Evolutionary conservation across 2,888 invertebrate species (phyloP).

Genomic region (Andrena flavipes): DNA sequence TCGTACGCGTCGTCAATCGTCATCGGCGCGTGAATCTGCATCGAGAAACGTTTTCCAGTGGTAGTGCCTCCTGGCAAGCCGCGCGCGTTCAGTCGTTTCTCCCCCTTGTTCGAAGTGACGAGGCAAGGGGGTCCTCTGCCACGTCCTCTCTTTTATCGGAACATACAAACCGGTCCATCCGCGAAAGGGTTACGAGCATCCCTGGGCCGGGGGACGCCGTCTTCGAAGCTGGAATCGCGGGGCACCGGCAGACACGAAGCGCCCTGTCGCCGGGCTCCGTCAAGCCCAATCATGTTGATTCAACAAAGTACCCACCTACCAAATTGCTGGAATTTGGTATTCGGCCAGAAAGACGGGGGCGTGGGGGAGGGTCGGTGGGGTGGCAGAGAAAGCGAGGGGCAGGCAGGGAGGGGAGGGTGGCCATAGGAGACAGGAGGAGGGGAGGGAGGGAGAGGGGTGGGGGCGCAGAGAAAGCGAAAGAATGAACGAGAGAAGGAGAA

Average conservation of each 20-base stretch:
- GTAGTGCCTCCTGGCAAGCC: too few relatives aligned
- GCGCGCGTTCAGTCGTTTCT: too few relatives aligned
- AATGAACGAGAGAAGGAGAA: slow-evolving; percentile 61
- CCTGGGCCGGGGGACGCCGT: slow-evolving; percentile 10
- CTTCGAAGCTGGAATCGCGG: slow-evolving; percentile 41
- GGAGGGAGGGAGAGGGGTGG: slow-evolving; percentile 61
- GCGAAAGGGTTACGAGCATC: slow-evolving; percentile 56
- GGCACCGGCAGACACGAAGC: slow-evolving; percentile 40
- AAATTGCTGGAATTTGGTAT: slow-evolving; percentile 85
- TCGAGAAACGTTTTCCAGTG: too few relatives aligned
- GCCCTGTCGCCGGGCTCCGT: slow-evolving; percentile 77
- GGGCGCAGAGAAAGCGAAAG: slow-evolving; percentile 64
- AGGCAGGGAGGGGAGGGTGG: slow-evolving; percentile 59
- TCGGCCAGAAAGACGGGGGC: slow-evolving; percentile 82
- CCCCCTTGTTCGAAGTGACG: too few relatives aligned
- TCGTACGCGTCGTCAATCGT: too few relatives aligned
- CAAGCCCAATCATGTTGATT: slow-evolving; percentile 85
- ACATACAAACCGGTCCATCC: slow-evolving; percentile 55
- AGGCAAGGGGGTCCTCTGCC: neutral
- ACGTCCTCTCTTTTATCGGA: slow-evolving; percentile 50
- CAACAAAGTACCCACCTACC: slow-evolving; percentile 85
- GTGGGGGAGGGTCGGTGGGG: slow-evolving; percentile 40
- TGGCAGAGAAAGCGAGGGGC: slow-evolving; percentile 67
- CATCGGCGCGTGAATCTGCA: too few relatives aligned
- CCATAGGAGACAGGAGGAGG: slow-evolving; percentile 62